Percentiles rank a stretch among this genome's conserved stretches.
phyloP scores from a whole-genome alignment of 2,888 invertebrate genomes.

The Netelia melanura region DNA sequence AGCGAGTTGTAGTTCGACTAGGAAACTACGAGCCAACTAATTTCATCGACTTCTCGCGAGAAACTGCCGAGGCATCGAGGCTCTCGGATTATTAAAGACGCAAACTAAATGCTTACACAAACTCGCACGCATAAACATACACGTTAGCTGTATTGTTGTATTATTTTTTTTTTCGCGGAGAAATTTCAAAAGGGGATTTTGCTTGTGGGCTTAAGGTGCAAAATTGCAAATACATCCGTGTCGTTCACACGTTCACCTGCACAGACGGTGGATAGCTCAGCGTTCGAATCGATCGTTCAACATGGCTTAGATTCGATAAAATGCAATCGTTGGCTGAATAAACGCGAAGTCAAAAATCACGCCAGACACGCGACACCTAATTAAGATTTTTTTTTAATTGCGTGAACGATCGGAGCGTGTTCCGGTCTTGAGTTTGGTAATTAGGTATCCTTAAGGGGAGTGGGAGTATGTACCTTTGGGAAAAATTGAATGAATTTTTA shows the following conservation, averaged over 20 bases:
- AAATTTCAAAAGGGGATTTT: slow-evolving; percentile 25
- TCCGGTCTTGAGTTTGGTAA: background rate
- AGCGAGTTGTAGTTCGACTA: slow-evolving; percentile 41
- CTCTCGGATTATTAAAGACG: slow-evolving; percentile 13
- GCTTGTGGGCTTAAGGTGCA: slow-evolving; percentile 57
- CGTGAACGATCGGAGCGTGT: background rate
- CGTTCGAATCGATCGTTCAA: slow-evolving; percentile 3
- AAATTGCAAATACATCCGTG: slow-evolving; percentile 18
- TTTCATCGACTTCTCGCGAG: slow-evolving; percentile 70
- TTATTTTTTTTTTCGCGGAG: background rate
- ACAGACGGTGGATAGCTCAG: background rate
- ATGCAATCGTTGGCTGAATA: slow-evolving; percentile 65
- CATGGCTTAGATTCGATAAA: slow-evolving; percentile 44
- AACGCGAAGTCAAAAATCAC: slow-evolving; percentile 66
- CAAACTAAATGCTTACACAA: background rate
- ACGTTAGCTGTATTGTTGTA: slow-evolving; percentile 11
- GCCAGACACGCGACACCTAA: slow-evolving; percentile 60
- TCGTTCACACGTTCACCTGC: slow-evolving; percentile 45
- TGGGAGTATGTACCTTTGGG: background rate
- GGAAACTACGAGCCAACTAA: slow-evolving; percentile 67
- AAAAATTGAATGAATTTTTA: no score
- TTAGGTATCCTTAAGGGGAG: background rate
- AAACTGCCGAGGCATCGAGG: slow-evolving; percentile 50
- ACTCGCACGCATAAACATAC: background rate
- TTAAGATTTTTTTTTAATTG: background rate